phyloP scores from a whole-genome alignment of 2,888 invertebrate species.

The Eupsilia transversa region DNA sequence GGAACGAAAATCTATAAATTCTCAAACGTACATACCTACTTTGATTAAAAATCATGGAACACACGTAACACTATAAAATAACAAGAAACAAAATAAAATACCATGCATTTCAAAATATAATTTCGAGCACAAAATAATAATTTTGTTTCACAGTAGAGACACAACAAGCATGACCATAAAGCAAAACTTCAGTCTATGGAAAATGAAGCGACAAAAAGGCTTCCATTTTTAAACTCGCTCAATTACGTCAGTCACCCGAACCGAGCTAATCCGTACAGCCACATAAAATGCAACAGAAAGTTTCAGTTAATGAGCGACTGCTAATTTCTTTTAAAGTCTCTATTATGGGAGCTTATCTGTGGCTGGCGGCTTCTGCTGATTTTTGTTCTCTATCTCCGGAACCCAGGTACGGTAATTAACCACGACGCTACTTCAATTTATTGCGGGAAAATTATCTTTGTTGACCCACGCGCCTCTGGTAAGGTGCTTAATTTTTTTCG shows the following conservation, averaged over 20 bases:
- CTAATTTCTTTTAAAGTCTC: conserved; percentile 83
- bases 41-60: background rate
- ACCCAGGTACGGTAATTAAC: conserved; percentile 83
- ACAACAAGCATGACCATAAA: conserved; percentile 34
- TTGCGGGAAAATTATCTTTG: conserved; percentile 85
- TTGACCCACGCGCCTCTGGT: conserved; percentile 82
- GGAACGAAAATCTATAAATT: background rate
- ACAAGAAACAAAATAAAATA: background rate
- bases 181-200: conserved; percentile 30
- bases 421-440: conserved; percentile 81
- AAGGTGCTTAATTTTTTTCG: conserved; percentile 80
- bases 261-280: conserved; percentile 56
- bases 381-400: conserved; percentile 78
- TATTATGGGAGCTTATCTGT: conserved; percentile 80
- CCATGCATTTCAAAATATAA: background rate
- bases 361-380: conserved; percentile 71
- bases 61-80: background rate
- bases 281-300: conserved; percentile 67
- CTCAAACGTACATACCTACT: background rate
- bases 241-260: conserved; percentile 63
- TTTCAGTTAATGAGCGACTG: conserved; percentile 78
- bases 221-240: conserved; percentile 56
- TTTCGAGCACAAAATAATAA: background rate
- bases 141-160: conserved; percentile 16
- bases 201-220: conserved; percentile 46